Base-by-base conservation (phyloP, 2,888 invertebrate genomes). In the Zelleria hepariella region DNA sequence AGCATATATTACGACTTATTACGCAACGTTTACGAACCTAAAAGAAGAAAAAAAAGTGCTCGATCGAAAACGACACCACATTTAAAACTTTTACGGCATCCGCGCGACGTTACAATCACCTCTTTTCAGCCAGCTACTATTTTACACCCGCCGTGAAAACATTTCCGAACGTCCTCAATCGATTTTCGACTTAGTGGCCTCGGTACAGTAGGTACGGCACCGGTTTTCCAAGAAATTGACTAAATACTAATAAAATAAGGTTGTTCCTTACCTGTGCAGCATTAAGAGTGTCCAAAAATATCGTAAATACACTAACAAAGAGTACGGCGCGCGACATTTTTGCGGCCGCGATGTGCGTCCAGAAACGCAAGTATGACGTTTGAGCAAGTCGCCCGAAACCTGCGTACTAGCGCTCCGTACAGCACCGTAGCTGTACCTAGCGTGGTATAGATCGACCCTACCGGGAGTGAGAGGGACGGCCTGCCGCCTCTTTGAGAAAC, bases 311-410 rank as follows among this genome's bases (percentile, higher is more conserved):
- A 90, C 90, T 87, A 78, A 90, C 81, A 85, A 90, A 86, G 81
- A 90, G 86, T 83, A 90, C 88, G 85, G 88, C 89, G 80, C 89
- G 91, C 91, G 90, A 84, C 91, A 91, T 91, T 80, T 80, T 90
- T 78, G 88, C 87, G 85, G 81, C 80, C 86, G 86, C 86, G 82
- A 67, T 64, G 62, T 75, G 77, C 80, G 78, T 74, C 69, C 77
- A 77, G 75, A 77, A 76, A 71, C 72, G 66, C 72, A 64, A 68
- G 69, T 21, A 72, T 77, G 76, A 82, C 86, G 86, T 86, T 77
- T 71, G 71, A 68, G 68, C 75, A 70, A 70, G 72, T 78, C 83
- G 82, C 82, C 77, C 78, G 76, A 80, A 84, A 82, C 82, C 86
- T 86, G 86, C 86, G 86, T 86, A 87, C 87, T 86, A 81, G 78